A percentile compares a stretch with the other conserved stretches of the same genome.
Evolutionary conservation across 1,140 invertebrate species (phyloP).

Genomic region (Leptopilina clavipes): DNA sequence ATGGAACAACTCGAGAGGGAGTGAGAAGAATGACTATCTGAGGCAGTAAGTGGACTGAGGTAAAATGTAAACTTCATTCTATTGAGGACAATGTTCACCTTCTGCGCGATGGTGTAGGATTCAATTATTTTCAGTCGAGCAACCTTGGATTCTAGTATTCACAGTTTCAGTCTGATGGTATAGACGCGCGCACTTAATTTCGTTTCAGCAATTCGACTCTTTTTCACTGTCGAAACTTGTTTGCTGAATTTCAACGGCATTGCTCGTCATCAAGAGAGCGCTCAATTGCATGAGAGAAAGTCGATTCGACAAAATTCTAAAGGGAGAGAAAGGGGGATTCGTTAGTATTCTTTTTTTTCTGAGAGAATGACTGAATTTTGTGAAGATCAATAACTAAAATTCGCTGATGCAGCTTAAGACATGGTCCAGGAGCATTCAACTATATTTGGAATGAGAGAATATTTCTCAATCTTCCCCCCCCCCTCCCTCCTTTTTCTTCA

Average conservation of each 20-base stretch:
- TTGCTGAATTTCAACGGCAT: slow-evolving; percentile 16
- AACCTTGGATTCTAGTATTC: slow-evolving; percentile 23
- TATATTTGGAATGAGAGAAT: no score
- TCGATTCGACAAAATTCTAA: slow-evolving; percentile 18
- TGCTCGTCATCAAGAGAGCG: slow-evolving; percentile 21
- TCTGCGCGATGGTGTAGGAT: slow-evolving; percentile 29
- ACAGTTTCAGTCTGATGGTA: neutral
- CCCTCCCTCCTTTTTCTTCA: no score
- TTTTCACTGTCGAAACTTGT: slow-evolving; percentile 28
- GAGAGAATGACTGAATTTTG: neutral
- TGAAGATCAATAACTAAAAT: neutral
- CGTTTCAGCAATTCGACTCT: slow-evolving; percentile 19
- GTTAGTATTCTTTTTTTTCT: slow-evolving; percentile 22
- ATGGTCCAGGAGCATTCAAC: no score
- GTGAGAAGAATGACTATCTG: neutral
- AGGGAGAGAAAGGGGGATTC: neutral
- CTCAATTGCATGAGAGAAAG: slow-evolving; percentile 26
- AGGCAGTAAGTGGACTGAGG: slow-evolving; percentile 20
- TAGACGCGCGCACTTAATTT: slow-evolving; percentile 15
- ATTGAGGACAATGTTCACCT: slow-evolving; percentile 5
- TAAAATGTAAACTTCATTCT: slow-evolving; percentile 24
- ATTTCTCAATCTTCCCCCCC: no score
- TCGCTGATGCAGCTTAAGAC: neutral
- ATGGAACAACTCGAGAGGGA: neutral
- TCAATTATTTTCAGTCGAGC: slow-evolving; percentile 27